Evolutionary conservation across 2,888 invertebrate genomes (phyloP).

Genomic region (Drosophila pegasa): DNA sequence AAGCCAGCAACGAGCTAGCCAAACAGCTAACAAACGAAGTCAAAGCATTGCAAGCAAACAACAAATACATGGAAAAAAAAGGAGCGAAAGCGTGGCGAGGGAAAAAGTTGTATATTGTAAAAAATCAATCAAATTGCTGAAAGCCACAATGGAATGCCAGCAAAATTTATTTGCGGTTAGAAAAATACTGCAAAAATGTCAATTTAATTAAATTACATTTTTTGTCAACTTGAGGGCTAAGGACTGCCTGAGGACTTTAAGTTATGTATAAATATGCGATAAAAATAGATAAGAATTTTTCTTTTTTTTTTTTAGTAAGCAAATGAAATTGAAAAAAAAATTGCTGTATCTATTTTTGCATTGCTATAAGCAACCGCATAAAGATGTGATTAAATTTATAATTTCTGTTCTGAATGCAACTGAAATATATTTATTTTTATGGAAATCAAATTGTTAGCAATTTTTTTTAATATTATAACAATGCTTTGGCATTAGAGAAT

Average conservation of each 20-base stretch:
- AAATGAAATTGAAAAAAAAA: too few species aligned
- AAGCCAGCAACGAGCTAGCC: neutral
- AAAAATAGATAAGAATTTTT: too few species aligned
- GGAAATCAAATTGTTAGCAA: too few species aligned
- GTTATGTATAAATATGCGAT: neutral
- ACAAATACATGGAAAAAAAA: constrained; percentile 15
- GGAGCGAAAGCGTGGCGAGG: constrained; percentile 8
- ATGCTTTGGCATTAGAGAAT: too few species aligned
- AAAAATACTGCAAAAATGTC: constrained; percentile 8
- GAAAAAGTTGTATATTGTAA: constrained; percentile 20
- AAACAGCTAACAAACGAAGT: constrained; percentile 49
- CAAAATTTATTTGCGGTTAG: constrained; percentile 26
- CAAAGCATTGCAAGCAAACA: constrained; percentile 38
- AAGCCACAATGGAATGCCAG: constrained; percentile 26
- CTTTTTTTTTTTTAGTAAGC: too few species aligned
- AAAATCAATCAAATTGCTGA: constrained; percentile 16
- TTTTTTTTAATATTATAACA: too few species aligned
- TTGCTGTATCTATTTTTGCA: too few species aligned
- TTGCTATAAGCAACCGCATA: too few species aligned
- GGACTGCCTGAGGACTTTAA: neutral
- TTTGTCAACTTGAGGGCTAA: neutral
- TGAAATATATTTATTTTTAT: too few species aligned
- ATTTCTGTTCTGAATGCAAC: too few species aligned
- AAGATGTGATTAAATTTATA: too few species aligned
- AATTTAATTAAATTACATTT: constrained; percentile 27